phyloP scores from a whole-genome alignment of 2,113 vertebrate species.

The Hystrix brachyura region DNA sequence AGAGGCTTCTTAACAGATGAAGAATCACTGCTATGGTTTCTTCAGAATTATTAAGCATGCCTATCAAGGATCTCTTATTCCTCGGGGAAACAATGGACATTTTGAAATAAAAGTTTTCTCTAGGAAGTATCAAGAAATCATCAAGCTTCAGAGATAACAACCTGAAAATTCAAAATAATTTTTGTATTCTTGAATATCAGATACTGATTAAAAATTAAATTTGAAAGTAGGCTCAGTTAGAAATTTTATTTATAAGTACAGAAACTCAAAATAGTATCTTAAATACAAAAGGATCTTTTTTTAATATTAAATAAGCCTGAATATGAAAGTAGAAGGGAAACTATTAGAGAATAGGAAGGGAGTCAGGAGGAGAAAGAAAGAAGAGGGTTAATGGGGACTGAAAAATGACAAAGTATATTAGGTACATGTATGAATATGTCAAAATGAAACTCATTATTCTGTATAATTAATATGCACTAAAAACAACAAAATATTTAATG shows the following conservation, averaged over 20 bases:
- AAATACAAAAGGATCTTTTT: constrained; percentile 42
- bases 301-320: constrained; percentile 44
- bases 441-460: neutral
- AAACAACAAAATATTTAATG: neutral
- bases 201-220: constrained; percentile 40
- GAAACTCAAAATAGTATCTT: neutral
- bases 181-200: constrained; percentile 45
- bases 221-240: constrained; percentile 59
- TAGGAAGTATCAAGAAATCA: constrained; percentile 37
- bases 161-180: constrained; percentile 22
- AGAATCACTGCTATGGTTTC: constrained; percentile 17
- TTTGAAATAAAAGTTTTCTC: constrained; percentile 58
- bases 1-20: neutral
- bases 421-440: neutral
- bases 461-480: neutral
- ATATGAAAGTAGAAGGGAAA: neutral
- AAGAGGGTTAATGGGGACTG: neutral
- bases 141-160: constrained; percentile 5
- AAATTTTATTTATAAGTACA: neutral
- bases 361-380: neutral
- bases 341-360: neutral
- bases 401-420: neutral
- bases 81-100: neutral
- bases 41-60: neutral
- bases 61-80: constrained; percentile 45